phyloP scores from a whole-genome alignment of 2,888 invertebrate genomes.

The Arge pagana region DNA sequence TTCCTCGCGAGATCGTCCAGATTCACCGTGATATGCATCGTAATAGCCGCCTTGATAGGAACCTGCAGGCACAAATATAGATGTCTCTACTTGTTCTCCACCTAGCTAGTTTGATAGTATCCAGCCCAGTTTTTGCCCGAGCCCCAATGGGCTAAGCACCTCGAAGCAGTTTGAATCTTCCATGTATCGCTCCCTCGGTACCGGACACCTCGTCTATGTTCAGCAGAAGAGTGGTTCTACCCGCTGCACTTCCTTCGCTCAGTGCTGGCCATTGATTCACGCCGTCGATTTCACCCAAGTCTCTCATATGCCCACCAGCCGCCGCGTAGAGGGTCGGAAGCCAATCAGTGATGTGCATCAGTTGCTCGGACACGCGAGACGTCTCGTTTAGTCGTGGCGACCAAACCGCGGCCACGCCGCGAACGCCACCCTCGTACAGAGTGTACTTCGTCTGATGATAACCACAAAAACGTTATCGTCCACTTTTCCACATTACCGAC shows the following conservation, averaged over 20 bases:
- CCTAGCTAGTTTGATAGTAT: background rate
- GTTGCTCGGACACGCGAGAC: constrained; percentile 63
- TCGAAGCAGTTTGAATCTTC: constrained; percentile 49
- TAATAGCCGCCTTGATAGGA: constrained; percentile 43
- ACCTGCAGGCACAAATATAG: constrained; percentile 25
- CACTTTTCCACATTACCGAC: background rate
- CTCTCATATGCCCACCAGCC: constrained; percentile 60
- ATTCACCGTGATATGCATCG: constrained; percentile 51
- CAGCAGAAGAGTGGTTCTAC: constrained; percentile 58
- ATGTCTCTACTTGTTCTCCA: background rate
- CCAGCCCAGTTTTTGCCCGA: too few species aligned
- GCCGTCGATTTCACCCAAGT: constrained; percentile 58
- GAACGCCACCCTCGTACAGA: constrained; percentile 73
- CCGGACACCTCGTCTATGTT: constrained; percentile 60
- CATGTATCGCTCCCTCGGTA: constrained; percentile 51
- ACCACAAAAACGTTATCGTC: background rate
- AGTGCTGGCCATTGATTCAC: constrained; percentile 60
- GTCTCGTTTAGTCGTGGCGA: constrained; percentile 64
- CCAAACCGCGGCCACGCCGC: constrained; percentile 70
- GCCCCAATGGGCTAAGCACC: constrained; percentile 34
- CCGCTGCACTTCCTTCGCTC: constrained; percentile 49
- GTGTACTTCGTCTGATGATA: constrained; percentile 66
- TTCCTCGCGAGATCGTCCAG: constrained; percentile 39
- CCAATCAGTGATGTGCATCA: constrained; percentile 74
- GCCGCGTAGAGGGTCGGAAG: constrained; percentile 69